Conservation (phyloP, 2,888 invertebrate species). For the Tipula helvola region DNA sequence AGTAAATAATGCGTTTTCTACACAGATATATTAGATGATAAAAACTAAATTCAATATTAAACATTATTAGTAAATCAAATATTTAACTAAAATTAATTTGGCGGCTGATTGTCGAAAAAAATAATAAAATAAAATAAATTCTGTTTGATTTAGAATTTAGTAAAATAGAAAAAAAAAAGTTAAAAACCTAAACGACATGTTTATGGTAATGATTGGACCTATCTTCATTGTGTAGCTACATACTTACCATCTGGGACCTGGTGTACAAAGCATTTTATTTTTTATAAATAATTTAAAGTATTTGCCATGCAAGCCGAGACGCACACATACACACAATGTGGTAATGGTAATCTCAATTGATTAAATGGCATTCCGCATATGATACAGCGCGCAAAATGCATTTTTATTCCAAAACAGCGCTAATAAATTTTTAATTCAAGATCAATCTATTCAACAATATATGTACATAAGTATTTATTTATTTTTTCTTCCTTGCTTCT, state of each 20-base stretch:
- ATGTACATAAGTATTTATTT: background rate
- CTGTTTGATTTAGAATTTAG: background rate
- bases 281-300: background rate
- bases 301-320: background rate
- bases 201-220: background rate
- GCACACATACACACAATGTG: background rate
- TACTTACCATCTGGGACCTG: background rate
- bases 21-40: background rate
- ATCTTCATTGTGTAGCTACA: background rate
- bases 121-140: background rate
- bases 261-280: background rate
- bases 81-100: background rate
- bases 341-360: constrained; percentile 4
- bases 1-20: background rate
- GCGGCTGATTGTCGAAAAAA: background rate
- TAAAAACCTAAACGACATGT: background rate
- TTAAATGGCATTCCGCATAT: background rate
- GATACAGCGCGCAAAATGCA: background rate
- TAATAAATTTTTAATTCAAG: constrained; percentile 4
- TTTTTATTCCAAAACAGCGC: background rate
- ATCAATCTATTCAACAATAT: background rate
- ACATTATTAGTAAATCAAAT: background rate
- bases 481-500: background rate
- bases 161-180: background rate
- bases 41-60: background rate